Percentiles rank a stretch among this genome's conserved stretches.
Conservation (phyloP, 2,888 invertebrate genomes). For the Drosophila atroscutellata region DNA sequence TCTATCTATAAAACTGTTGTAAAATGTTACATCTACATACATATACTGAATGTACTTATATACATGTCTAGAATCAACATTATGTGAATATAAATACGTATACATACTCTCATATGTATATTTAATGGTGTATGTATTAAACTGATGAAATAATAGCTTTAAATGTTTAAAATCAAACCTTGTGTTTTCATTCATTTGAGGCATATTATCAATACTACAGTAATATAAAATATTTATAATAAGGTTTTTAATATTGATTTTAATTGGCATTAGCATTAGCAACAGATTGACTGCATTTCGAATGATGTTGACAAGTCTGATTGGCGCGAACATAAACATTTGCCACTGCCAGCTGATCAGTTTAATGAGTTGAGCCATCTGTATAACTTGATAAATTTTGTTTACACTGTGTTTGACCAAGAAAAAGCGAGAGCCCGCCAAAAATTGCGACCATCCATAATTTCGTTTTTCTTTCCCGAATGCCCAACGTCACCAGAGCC, state of each 20-base stretch:
- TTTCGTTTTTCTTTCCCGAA: background rate
- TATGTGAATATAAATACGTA: constrained; percentile 34
- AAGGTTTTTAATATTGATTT: background rate
- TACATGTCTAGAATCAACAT: constrained; percentile 50
- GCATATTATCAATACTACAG: background rate
- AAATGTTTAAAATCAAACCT: constrained; percentile 59
- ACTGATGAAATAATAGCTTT: constrained; percentile 72
- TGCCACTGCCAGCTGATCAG: too few relatives aligned
- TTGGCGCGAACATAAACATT: background rate
- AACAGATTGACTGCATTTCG: background rate
- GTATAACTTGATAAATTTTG: background rate
- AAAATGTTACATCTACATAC: constrained; percentile 59
- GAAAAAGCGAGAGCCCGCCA: background rate
- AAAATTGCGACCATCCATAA: background rate
- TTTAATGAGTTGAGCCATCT: background rate
- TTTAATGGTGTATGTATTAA: constrained; percentile 54
- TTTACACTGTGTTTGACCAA: background rate
- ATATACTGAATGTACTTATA: constrained; percentile 43
- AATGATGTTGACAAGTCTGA: background rate
- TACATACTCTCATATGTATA: constrained; percentile 26
- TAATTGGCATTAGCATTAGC: background rate
- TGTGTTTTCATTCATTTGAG: constrained; percentile 7
- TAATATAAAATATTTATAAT: background rate
- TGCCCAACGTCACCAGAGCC: background rate
- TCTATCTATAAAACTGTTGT: constrained; percentile 68